Evolutionary conservation across 2,797 vertebrate species (phyloP).

Genomic region (Ceryle rudis): DNA sequence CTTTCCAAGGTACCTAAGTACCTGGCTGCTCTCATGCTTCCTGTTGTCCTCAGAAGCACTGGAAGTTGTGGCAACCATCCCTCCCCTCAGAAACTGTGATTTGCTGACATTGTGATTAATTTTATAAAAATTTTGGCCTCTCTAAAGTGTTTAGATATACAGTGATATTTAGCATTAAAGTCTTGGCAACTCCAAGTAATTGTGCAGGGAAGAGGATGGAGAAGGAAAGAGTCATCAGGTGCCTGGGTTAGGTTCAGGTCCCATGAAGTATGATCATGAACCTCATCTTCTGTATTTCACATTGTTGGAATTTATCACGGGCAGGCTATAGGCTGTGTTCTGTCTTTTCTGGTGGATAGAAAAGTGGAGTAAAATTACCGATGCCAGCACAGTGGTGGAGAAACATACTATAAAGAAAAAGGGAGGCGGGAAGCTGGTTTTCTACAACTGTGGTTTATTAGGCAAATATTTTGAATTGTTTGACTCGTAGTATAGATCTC

Average conservation of each 20-base stretch:
- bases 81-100: background rate
- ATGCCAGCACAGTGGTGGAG: background rate
- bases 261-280: fast-evolving
- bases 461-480: background rate
- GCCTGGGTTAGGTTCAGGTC: background rate
- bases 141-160: background rate
- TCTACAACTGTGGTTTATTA: background rate
- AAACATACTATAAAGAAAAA: background rate
- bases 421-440: background rate
- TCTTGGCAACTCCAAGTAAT: background rate
- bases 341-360: background rate
- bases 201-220: fast-evolving
- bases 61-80: background rate
- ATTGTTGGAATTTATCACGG: background rate
- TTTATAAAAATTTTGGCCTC: background rate
- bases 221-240: background rate
- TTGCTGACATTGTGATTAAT: fast-evolving
- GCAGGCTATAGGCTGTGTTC: background rate
- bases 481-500: background rate
- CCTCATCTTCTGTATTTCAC: background rate
- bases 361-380: background rate
- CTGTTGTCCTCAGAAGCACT: background rate
- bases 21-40: background rate
- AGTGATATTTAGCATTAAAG: background rate
- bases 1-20: background rate